phyloP scores from a whole-genome alignment of 2,797 vertebrate species.

The Poeciliopsis paucimaculata region DNA sequence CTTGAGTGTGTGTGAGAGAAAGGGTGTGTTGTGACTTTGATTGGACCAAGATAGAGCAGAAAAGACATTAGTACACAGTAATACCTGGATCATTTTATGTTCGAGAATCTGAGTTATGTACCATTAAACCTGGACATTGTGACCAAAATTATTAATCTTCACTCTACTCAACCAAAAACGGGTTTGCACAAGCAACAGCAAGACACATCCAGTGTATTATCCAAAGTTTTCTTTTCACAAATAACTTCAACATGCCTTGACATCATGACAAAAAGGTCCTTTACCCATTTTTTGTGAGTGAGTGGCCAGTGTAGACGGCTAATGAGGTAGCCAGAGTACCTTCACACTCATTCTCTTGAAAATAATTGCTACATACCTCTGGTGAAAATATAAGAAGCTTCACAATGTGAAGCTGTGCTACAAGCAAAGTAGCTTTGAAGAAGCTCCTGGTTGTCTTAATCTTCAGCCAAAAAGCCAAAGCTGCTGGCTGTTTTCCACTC shows the following conservation, averaged over 20 bases:
- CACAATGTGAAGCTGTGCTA: slow-evolving; percentile 62
- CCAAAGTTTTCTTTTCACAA: slow-evolving; percentile 39
- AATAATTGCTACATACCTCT: slow-evolving; percentile 68
- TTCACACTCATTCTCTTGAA: slow-evolving; percentile 29
- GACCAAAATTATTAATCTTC: neutral
- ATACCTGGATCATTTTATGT: slow-evolving; percentile 63
- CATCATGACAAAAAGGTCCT: slow-evolving; percentile 45
- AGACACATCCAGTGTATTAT: slow-evolving; percentile 38
- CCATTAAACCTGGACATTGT: slow-evolving; percentile 18
- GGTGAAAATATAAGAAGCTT: slow-evolving; percentile 46
- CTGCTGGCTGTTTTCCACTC: slow-evolving; percentile 33
- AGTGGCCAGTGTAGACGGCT: slow-evolving; percentile 44
- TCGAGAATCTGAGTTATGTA: slow-evolving; percentile 17
- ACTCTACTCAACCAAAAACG: slow-evolving; percentile 16
- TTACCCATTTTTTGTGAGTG: slow-evolving; percentile 26
- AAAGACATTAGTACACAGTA: slow-evolving; percentile 24
- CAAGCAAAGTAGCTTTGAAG: slow-evolving; percentile 61
- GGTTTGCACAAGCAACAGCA: slow-evolving; percentile 38
- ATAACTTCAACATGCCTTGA: slow-evolving; percentile 40
- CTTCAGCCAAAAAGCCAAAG: slow-evolving; percentile 37
- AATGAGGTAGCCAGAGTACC: slow-evolving; percentile 68
- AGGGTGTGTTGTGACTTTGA: slow-evolving; percentile 37
- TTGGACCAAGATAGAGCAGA: slow-evolving; percentile 38
- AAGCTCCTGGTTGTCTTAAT: slow-evolving; percentile 28
- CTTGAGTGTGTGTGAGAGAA: slow-evolving; percentile 7